Evolutionary conservation across 2,888 invertebrate species (phyloP), one percentile per base, ranked within the genome.

Genomic region (Ommatoiulus sabulosus): DNA sequence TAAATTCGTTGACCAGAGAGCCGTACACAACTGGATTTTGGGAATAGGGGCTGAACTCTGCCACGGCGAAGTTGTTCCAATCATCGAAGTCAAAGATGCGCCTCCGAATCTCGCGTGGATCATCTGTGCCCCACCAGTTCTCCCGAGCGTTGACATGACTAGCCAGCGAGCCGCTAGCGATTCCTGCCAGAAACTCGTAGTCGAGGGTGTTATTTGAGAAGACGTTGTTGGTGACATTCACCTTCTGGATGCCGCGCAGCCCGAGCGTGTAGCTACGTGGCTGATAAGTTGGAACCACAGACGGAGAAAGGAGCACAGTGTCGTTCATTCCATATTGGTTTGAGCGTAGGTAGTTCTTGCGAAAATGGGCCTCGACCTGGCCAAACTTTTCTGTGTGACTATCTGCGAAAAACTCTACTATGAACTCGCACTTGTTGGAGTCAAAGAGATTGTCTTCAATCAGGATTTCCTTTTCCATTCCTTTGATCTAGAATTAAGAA

Each of bases 31-130:
- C 17, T 85, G 85, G n/a, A 44, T 6, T 15, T 44, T 85, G 94
- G 89, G 98, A 94, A 44, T 72, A 87, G 0, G 99, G 99, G 88
- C 96, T 94, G 92, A 96, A 99, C 17, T 96, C 94, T 0, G 98
- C 99, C 88, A 98, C 95, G 0, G 98, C 98, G 92, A 97, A 98
- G 92, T 98, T 97, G 92, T 99, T 99, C 99, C 99, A 99, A 92
- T 99, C 99, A 92, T 99, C 98, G 93, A 99, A 99, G 93, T 99
- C 99, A 92, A 99, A 99, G 91, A 99, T 98, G 92, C 95, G 94
- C 87, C 95, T 94, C 89, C 95, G 95, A 88, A 99, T 99, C 89
- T 94, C 94, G 6, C 93, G 93, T 88, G 96, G 95, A 88, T 96
- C 94, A 0, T 94, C 93, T 3, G 96, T 96, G 15, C 99, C 99